Percentiles rank a stretch among this genome's conserved stretches.
Evolutionary conservation across 92 coral and sea anemone genomes (phyloP).

Genomic region (Bergia sp.): DNA sequence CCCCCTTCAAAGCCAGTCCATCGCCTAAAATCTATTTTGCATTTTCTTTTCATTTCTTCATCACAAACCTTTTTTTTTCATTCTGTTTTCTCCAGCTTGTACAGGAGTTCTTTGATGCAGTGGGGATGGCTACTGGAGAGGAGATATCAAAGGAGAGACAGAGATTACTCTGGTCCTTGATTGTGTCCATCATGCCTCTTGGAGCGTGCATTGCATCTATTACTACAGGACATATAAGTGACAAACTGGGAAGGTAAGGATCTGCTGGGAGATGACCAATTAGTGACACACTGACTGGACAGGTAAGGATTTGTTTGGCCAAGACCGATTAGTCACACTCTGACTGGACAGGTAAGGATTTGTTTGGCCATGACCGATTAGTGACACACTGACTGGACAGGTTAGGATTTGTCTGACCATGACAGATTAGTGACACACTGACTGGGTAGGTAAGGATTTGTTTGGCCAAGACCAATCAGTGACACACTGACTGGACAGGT

Average conservation of each 20-base stretch:
- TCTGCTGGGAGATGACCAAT: no score
- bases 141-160: conserved; percentile 7
- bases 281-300: no score
- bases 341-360: background rate
- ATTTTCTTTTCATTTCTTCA: background rate
- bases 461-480: background rate
- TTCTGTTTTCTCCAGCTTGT: conserved; percentile 14
- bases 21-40: background rate
- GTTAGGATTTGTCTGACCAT: background rate
- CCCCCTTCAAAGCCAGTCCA: background rate
- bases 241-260: conserved; percentile 33
- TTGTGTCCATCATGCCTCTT: conserved; percentile 35
- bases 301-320: background rate
- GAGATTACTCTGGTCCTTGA: conserved; percentile 34
- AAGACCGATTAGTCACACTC: background rate
- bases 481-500: conserved; percentile 20
- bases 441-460: background rate
- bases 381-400: background rate
- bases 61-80: background rate
- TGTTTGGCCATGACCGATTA: no score
- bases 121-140: background rate
- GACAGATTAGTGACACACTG: background rate
- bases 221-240: background rate
- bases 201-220: conserved; percentile 26
- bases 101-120: conserved; percentile 38